Conservation (phyloP, 2,113 vertebrate genomes). For the Pseudorhombus dupliciocellatus region DNA sequence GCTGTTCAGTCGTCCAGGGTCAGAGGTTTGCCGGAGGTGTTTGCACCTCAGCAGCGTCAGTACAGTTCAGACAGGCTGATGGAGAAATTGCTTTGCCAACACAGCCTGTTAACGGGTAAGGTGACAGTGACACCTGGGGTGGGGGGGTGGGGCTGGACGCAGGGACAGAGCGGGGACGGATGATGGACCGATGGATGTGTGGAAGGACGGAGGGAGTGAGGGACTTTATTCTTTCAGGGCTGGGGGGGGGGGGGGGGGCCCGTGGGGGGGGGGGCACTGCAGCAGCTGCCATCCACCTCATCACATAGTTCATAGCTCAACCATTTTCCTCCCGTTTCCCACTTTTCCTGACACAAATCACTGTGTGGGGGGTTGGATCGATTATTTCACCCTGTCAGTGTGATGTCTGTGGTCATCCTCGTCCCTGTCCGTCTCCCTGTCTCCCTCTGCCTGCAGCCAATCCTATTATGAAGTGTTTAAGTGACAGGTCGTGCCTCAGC, state of each 20-base stretch:
- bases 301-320: conserved; percentile 21
- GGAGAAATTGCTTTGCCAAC: conserved; percentile 71
- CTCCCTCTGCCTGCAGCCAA: conserved; percentile 16
- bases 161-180: conserved; percentile 14
- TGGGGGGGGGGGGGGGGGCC: conserved; percentile 41
- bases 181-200: conserved; percentile 52
- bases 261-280: conserved; percentile 58
- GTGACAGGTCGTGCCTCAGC: conserved; percentile 36
- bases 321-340: conserved; percentile 8
- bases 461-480: conserved; percentile 42
- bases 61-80: conserved; percentile 52
- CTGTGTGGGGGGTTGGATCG: conserved; percentile 32
- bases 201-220: conserved; percentile 55
- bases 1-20: conserved; percentile 11
- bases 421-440: conserved; percentile 28
- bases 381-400: conserved; percentile 46
- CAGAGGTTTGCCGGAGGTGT: conserved; percentile 39
- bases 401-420: conserved; percentile 20
- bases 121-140: conserved; percentile 58
- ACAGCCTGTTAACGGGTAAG: conserved; percentile 49
- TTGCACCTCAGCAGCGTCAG: conserved; percentile 46
- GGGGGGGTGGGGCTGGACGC: conserved; percentile 2
- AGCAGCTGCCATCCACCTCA: conserved; percentile 42
- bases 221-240: conserved; percentile 25
- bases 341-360: conserved; percentile 53